phyloP scores from a whole-genome alignment of 30 jellyfish, hydroid and myxozoan species.

The Aurelia sp. region DNA sequence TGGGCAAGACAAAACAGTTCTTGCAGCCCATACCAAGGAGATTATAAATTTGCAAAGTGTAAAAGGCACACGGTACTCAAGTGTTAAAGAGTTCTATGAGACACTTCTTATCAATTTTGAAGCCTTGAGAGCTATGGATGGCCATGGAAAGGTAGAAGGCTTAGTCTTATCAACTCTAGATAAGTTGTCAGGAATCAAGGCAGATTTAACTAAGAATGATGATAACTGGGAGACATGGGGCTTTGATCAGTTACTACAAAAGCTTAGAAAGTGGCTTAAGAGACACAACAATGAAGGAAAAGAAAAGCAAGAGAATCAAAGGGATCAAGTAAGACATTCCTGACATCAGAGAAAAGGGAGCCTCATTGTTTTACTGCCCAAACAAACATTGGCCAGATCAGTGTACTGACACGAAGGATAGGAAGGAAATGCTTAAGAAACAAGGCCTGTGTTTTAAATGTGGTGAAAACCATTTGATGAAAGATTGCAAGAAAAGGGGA shows the following conservation, averaged over 20 bases:
- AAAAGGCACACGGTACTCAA: too few species aligned
- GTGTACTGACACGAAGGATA: constrained; percentile 32
- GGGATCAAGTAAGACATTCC: constrained; percentile 18
- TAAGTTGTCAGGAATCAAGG: constrained; percentile 39
- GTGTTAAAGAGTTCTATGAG: too few species aligned
- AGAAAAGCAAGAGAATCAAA: constrained; percentile 4
- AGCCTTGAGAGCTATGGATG: too few species aligned
- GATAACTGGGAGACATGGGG: constrained; percentile 49
- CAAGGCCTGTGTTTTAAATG: constrained; percentile 54
- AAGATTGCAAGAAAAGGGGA: constrained; percentile 47
- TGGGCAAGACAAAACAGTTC: too few species aligned
- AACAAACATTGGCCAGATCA: constrained; percentile 68
- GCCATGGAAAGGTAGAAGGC: background rate
- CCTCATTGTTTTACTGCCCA: constrained; percentile 60
- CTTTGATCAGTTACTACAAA: constrained; percentile 24
- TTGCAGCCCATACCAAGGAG: too few species aligned
- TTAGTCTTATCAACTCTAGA: constrained; percentile 31
- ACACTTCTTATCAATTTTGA: too few species aligned
- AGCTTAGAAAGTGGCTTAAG: constrained; percentile 49
- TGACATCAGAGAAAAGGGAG: constrained; percentile 21
- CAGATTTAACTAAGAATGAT: constrained; percentile 58
- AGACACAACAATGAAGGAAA: constrained; percentile 16
- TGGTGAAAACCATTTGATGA: constrained; percentile 46
- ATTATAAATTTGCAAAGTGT: too few species aligned
- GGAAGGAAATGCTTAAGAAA: constrained; percentile 40